Conservation (phyloP, 1,140 invertebrate genomes). For the Hyphantria cunea region DNA sequence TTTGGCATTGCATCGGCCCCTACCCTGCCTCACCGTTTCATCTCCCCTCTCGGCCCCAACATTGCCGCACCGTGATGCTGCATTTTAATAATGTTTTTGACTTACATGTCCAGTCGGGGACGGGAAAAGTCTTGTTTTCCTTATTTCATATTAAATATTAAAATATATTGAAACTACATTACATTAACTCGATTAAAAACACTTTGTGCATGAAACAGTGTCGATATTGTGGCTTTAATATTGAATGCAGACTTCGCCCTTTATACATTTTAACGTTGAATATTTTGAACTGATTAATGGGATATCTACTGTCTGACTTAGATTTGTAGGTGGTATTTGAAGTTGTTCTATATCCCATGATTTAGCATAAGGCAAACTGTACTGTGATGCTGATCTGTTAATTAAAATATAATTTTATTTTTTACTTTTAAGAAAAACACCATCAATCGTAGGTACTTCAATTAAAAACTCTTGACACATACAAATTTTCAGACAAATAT, state of each 20-base stretch:
- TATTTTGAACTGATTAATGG: background rate
- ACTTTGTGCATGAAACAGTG: background rate
- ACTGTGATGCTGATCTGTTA: no score
- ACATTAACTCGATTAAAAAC: no score
- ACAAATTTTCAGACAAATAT: no score
- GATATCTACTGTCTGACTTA: background rate
- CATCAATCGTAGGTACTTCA: no score
- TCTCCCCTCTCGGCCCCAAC: constrained; percentile 18
- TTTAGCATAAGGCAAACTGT: no score
- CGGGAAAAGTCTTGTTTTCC: constrained; percentile 26
- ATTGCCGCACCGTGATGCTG: constrained; percentile 36
- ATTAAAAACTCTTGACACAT: no score
- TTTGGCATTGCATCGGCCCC: constrained; percentile 36
- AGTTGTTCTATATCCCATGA: no score
- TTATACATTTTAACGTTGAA: background rate
- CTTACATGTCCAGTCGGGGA: constrained; percentile 35
- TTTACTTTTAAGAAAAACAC: no score
- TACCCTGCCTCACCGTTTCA: constrained; percentile 1
- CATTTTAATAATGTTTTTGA: constrained; percentile 53
- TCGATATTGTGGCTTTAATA: background rate
- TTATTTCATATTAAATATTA: constrained; percentile 16
- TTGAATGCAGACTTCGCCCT: background rate
- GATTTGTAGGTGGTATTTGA: background rate
- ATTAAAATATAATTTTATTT: no score
- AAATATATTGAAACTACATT: constrained; percentile 5